These are phyloP conservation scores for Zophobas atratus DNA, from an alignment of 1,140 invertebrate genomes.

Conservation along the genomic window DNA sequence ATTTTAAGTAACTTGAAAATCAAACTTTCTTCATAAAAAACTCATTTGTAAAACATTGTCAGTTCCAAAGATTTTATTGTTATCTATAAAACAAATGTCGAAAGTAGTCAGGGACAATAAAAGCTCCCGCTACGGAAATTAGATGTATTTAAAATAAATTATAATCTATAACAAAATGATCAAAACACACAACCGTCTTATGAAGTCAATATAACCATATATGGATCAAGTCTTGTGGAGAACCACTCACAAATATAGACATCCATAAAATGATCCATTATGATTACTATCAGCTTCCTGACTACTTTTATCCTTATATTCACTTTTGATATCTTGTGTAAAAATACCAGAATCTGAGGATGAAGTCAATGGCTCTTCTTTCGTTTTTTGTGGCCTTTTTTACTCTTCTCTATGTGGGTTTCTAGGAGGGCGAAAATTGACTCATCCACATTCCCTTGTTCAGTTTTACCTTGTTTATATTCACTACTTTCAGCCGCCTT, in stretches of 20 bases:
- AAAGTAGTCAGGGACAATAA: too few relatives aligned
- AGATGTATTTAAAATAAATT: slow-evolving; percentile 42
- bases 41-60: too few relatives aligned
- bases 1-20: too few relatives aligned
- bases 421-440: background rate
- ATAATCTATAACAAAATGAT: slow-evolving; percentile 38
- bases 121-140: slow-evolving; percentile 16
- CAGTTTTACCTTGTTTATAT: too few relatives aligned
- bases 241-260: slow-evolving; percentile 41
- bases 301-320: too few relatives aligned
- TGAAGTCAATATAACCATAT: slow-evolving; percentile 23
- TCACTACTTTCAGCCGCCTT: background rate
- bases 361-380: background rate
- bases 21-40: too few relatives aligned
- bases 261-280: slow-evolving; percentile 29
- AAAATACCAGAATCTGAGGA: too few relatives aligned
- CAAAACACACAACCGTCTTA: slow-evolving; percentile 30
- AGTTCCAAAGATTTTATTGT: too few relatives aligned
- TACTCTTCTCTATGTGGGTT: background rate
- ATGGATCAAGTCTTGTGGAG: slow-evolving; percentile 11
- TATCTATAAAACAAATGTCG: too few relatives aligned
- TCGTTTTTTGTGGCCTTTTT: background rate
- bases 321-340: too few relatives aligned
- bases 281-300: too few relatives aligned
- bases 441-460: background rate